Evolutionary conservation across 2,888 invertebrate species (phyloP).

Genomic region (Tetragonisca angustula): DNA sequence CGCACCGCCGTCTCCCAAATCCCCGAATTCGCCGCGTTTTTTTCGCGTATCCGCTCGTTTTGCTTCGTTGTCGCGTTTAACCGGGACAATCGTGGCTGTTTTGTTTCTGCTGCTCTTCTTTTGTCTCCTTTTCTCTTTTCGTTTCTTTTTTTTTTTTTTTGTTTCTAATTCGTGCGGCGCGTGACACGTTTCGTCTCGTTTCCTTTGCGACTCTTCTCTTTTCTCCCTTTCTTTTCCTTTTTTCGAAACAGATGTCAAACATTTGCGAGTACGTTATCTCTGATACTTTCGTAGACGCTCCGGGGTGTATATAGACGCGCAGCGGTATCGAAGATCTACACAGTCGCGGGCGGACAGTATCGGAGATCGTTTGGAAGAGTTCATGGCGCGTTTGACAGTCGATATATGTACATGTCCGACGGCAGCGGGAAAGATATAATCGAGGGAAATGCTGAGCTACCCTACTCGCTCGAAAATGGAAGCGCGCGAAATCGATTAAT

Average conservation of each 20-base stretch:
- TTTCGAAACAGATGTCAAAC: neutral
- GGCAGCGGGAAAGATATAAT: neutral
- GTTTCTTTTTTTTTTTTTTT: no score
- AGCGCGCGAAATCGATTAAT: neutral
- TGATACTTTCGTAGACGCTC: neutral
- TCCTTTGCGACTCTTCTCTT: no score
- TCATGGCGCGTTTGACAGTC: neutral
- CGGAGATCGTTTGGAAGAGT: neutral
- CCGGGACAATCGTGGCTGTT: neutral
- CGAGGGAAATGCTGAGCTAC: neutral
- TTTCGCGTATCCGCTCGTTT: neutral
- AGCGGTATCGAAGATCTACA: neutral
- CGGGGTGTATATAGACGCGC: neutral
- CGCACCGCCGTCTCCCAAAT: neutral
- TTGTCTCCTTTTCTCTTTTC: no score
- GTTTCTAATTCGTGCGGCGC: neutral
- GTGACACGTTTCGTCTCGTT: neutral
- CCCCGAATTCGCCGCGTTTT: constrained; percentile 11
- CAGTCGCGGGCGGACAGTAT: neutral
- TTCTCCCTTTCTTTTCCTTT: no score
- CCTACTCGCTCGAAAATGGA: neutral
- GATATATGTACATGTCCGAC: neutral
- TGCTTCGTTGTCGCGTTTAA: neutral
- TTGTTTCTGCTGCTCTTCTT: no score
- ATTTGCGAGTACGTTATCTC: neutral